phyloP scores from a whole-genome alignment of 2,113 vertebrate genomes.

The Crotophaga sulcirostris region DNA sequence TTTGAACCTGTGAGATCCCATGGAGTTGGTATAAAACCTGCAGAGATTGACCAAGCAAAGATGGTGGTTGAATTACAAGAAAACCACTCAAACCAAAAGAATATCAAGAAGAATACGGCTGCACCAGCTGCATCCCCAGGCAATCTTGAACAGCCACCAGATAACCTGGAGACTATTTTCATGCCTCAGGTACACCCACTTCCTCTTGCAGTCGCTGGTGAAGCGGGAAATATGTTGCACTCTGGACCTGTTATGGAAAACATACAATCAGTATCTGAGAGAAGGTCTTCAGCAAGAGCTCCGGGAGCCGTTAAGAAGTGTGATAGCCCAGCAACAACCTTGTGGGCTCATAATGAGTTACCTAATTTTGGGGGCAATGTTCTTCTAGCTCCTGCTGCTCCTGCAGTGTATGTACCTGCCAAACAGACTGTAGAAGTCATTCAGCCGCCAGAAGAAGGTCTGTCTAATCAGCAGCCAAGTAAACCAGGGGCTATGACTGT shows the following conservation, averaged over 20 bases:
- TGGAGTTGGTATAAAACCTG: conserved; percentile 81
- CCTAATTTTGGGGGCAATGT: conserved; percentile 86
- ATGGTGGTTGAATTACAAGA: conserved; percentile 85
- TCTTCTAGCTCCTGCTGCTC: conserved; percentile 91
- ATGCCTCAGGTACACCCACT: conserved; percentile 48
- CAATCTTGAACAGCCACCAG: conserved; percentile 94
- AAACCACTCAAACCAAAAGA: conserved; percentile 26
- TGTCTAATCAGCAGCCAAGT: conserved; percentile 49
- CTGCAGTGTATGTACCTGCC: conserved; percentile 81
- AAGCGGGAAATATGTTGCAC: conserved; percentile 30
- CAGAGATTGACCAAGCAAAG: conserved; percentile 88
- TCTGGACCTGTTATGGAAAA: conserved; percentile 58
- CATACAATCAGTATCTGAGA: conserved; percentile 61
- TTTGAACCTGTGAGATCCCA: conserved; percentile 94
- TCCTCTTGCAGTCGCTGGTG: conserved; percentile 30
- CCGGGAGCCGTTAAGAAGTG: conserved; percentile 83
- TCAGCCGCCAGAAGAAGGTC: conserved; percentile 87
- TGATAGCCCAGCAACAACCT: conserved; percentile 93
- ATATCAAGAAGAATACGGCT: background rate
- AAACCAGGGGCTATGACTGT: conserved; percentile 50
- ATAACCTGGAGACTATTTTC: conserved; percentile 93
- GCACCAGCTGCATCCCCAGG: conserved; percentile 73
- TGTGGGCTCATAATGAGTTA: conserved; percentile 93
- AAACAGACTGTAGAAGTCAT: conserved; percentile 82
- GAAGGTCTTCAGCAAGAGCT: conserved; percentile 79